Evolutionary conservation across 2,113 vertebrate species (phyloP).

Genomic region (Dicrurus megarhynchus): DNA sequence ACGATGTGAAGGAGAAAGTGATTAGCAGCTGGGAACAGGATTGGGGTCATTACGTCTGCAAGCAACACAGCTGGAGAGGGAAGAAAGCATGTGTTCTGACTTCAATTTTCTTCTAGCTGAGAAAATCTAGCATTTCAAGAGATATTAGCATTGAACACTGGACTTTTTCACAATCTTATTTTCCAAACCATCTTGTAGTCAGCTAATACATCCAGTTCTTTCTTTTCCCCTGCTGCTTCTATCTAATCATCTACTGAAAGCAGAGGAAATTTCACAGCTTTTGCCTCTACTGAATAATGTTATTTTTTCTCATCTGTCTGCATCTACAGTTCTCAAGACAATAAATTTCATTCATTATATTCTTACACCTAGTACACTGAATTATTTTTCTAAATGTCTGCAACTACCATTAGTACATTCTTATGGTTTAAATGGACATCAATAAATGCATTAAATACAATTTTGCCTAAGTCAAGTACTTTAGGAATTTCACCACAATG

Average conservation of each 20-base stretch:
- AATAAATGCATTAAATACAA: background rate
- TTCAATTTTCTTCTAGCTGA: background rate
- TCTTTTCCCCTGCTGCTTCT: background rate
- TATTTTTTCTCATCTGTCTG: background rate
- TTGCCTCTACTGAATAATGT: background rate
- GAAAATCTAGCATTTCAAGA: background rate
- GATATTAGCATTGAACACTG: background rate
- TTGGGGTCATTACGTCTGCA: conserved; percentile 5
- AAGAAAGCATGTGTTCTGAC: background rate
- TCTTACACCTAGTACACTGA: background rate
- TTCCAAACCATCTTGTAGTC: background rate
- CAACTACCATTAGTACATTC: background rate
- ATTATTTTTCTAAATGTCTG: background rate
- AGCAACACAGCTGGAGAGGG: conserved; percentile 13
- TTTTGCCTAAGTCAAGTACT: background rate
- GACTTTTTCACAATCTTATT: background rate
- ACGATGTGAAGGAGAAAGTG: background rate
- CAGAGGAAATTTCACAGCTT: background rate
- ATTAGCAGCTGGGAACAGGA: conserved; percentile 18
- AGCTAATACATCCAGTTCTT: background rate
- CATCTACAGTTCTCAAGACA: background rate
- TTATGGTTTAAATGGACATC: background rate
- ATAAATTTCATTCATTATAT: background rate
- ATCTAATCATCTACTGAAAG: background rate
- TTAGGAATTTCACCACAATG: background rate